A percentile compares a stretch with the other conserved stretches of the same genome.
Evolutionary conservation across 2,888 invertebrate species (phyloP).

Genomic region (Protonemura montana): DNA sequence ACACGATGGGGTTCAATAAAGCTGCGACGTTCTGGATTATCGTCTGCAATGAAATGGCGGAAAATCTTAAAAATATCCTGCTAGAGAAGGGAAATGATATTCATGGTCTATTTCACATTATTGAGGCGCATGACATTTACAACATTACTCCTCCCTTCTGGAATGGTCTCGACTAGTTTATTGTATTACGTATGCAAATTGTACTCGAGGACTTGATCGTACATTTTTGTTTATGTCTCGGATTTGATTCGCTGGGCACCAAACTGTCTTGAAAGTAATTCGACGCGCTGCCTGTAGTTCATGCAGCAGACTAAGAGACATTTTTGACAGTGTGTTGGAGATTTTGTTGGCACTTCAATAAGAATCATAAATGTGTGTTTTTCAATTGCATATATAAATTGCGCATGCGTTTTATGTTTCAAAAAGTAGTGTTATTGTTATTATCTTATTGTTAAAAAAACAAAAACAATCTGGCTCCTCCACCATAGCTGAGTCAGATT

Average conservation of each 20-base stretch:
- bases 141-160: not conserved
- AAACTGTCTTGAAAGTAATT: not conserved
- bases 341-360: too few species aligned
- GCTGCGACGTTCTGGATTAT: not conserved
- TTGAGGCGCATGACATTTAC: not conserved
- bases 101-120: constrained; percentile 12
- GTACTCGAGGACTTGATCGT: not conserved
- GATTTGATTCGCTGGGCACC: not conserved
- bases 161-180: not conserved
- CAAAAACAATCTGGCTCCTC: too few species aligned
- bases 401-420: too few species aligned
- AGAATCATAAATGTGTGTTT: too few species aligned
- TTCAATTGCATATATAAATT: too few species aligned
- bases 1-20: not conserved
- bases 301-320: not conserved
- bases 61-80: not conserved
- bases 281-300: not conserved
- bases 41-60: not conserved
- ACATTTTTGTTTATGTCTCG: constrained; percentile 7
- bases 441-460: too few species aligned
- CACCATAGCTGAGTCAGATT: too few species aligned
- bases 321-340: too few species aligned
- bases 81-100: not conserved
- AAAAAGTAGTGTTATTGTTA: too few species aligned
- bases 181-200: constrained; percentile 12